Base-by-base conservation (phyloP, 2,888 invertebrate genomes). In the Drosophila mettleri region DNA sequence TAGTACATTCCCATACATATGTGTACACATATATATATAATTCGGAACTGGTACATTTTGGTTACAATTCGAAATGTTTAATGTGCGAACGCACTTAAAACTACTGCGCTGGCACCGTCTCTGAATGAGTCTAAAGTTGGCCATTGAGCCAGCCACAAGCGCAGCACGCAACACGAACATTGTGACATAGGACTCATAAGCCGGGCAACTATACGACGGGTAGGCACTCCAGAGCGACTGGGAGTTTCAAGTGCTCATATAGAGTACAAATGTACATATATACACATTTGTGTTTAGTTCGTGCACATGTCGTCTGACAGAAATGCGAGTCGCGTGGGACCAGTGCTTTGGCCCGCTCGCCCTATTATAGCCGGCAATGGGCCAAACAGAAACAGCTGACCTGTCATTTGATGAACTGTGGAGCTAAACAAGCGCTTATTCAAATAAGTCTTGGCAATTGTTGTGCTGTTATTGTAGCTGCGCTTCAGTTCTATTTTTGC, bases 1-100 rank as follows among this genome's bases (percentile, higher is more conserved):
- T 29, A 18, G 6, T 24, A 55, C 43, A 34, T 29, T 2, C 9
- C 16, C n/a, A 7, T n/a, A 20, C n/a, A 7, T n/a, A 10, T 39
- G 14, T 18, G 20, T 39, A 31, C 24, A 55, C 14, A 36, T 14
- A 33, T 22, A 46, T 51, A 49, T 18, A 20, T 36, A 36, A 48
- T 18, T 39, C 22, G 29, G 18, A 67, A 34, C 49, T 60, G 43
- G 9, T 41, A 49, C 39, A 54, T 51, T 61, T 55, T 54, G 49
- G 41, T 48, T 55, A 54, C 48, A 74, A 74, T 55, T 62, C 53
- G 38, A 64, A 68, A 65, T 69, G 76, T 60, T 77, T 82, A 74
- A 81, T 83, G 85, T 76, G 68, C 64, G 64, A 83, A 82, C 77
- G 82, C 82, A 87, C 88, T 87, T 85, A 85, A 67, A 78, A 78